These are phyloP conservation scores for Carlito syrichta DNA, from an alignment of 2,113 vertebrate species.

Conservation along the genomic window DNA sequence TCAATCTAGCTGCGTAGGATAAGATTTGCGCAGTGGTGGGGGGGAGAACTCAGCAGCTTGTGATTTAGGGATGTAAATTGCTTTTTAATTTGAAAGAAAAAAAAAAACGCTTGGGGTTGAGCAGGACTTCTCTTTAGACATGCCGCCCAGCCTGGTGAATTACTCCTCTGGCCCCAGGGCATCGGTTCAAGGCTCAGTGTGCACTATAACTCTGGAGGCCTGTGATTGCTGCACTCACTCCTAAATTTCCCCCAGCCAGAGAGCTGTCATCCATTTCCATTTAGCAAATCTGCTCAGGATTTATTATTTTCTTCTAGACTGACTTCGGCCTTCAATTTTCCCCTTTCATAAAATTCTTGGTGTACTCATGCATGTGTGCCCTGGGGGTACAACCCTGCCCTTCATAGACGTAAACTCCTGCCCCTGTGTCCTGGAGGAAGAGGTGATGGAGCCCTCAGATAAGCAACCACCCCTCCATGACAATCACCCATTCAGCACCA, in stretches of 20 bases:
- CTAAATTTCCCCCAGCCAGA: constrained; percentile 59
- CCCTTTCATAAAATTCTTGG: constrained; percentile 27
- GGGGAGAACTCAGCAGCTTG: neutral
- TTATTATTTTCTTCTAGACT: constrained; percentile 58
- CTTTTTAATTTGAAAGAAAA: constrained; percentile 67
- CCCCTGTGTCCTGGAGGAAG: neutral
- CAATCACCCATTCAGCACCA: neutral
- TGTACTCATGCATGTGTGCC: neutral
- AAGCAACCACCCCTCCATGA: neutral
- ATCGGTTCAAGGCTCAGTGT: constrained; percentile 11
- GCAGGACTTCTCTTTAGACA: neutral
- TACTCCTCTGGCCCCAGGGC: constrained; percentile 49
- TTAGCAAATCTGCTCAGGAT: constrained; percentile 59
- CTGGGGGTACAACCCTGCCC: neutral
- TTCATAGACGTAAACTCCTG: neutral
- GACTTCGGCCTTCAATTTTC: constrained; percentile 51
- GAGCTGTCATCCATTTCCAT: constrained; percentile 47
- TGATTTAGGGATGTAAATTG: constrained; percentile 66
- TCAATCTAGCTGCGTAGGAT: constrained; percentile 39
- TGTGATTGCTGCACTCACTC: constrained; percentile 52
- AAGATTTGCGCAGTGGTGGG: constrained; percentile 61
- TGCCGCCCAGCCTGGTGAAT: constrained; percentile 37
- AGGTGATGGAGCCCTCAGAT: neutral
- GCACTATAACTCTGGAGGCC: constrained; percentile 51
- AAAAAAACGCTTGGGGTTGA: neutral